Base-by-base conservation (phyloP, 1,140 invertebrate species). In the Zaprionus tsacasi region DNA sequence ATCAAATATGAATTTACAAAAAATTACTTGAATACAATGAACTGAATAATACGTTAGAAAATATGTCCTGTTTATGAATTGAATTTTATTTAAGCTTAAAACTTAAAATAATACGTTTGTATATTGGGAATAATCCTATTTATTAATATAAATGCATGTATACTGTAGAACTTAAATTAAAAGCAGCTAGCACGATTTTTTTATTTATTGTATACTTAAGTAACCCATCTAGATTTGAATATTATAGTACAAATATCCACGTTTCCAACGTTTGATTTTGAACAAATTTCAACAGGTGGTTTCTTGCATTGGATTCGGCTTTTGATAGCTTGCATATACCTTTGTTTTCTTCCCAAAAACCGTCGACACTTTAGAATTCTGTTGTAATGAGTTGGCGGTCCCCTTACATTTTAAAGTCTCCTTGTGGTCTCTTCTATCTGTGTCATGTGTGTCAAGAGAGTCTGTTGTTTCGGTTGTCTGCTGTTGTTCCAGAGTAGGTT, bases 141-240 rank as follows among this genome's bases (percentile, higher is more conserved):
- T 55, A 69, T 71, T 80, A 73, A 77, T 89, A 81, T 89, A 88
- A 89, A 89, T 88, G 85, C 85, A 89, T 85, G 80, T 85, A 75
- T 74, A 85, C 81, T 81, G 80, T 87, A 78, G 78, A 80, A 75
- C 76, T 83, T 80, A 78, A 66, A 75, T 67, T 58, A 67, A 50
- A 80, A 78, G 43, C 50, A 75, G 61, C 68, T 82, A 75, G 58
- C 83, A 89, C 63, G 82, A 73, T 67, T 78, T 61, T 67, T 54
- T 70, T 66, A 58, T 73, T 73, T 77, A 48, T 70, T 68, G 33
- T 75, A 73, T 67, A 63, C 74, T 70, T 76, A 76, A 71, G 72
- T 76, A 70, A 76, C 45, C 64, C 83, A 81, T 78, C 81, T 81
- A 78, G 80, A 83, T 83, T 87, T 70, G 70, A 80, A 81, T 81